A percentile compares a stretch with the other conserved stretches of the same genome.
Evolutionary conservation across 2,797 vertebrate species (phyloP).

Genomic region (Micropoecilia bifurca): DNA sequence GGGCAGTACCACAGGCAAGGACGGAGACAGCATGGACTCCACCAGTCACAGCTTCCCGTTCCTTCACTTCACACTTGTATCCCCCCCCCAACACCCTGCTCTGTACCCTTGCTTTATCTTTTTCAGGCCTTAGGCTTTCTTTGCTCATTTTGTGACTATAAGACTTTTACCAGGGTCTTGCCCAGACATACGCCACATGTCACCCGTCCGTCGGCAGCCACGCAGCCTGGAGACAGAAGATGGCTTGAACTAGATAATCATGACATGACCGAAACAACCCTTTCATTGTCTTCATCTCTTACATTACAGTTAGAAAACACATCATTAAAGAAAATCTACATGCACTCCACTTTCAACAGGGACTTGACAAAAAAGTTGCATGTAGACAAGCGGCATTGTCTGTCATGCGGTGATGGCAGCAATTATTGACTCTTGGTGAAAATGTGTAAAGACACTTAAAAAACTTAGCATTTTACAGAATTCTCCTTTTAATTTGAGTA

Average conservation of each 20-base stretch:
- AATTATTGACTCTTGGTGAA: neutral
- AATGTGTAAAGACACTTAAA: neutral
- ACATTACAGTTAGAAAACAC: slow-evolving; percentile 6
- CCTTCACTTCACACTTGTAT: slow-evolving; percentile 75
- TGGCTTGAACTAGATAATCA: slow-evolving; percentile 55
- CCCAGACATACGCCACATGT: slow-evolving; percentile 81
- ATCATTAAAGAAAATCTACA: slow-evolving; percentile 2
- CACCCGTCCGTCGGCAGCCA: slow-evolving; percentile 63
- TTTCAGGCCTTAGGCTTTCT: slow-evolving; percentile 61
- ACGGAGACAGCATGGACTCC: slow-evolving; percentile 63
- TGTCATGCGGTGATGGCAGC: neutral
- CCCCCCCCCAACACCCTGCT: slow-evolving; percentile 35
- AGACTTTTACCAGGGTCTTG: slow-evolving; percentile 78
- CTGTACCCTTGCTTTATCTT: slow-evolving; percentile 42
- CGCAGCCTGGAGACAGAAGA: slow-evolving; percentile 60
- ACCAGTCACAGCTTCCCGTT: slow-evolving; percentile 68
- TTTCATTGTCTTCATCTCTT: slow-evolving; percentile 35
- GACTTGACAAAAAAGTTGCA: neutral
- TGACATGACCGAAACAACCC: slow-evolving; percentile 58
- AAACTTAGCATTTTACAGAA: neutral
- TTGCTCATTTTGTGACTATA: slow-evolving; percentile 74
- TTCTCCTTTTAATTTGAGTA: neutral
- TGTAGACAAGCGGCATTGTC: neutral
- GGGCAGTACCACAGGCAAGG: slow-evolving; percentile 81
- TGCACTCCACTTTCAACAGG: neutral